Base-by-base conservation (phyloP, 2,797 vertebrate genomes). In the Tarsius wallacei region DNA sequence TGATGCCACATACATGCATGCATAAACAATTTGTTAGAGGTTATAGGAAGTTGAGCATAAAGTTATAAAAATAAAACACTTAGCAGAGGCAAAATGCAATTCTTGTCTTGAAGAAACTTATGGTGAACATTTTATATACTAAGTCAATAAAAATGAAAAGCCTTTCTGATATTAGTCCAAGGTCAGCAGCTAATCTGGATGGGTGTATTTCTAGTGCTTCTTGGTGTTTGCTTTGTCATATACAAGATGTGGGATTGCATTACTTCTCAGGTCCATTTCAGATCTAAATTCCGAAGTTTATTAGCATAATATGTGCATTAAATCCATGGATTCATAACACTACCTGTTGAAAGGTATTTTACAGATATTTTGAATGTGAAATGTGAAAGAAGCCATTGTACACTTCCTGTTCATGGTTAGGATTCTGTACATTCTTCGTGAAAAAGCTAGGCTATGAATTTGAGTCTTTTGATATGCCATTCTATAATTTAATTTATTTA, bases 51-150 rank as follows among this genome's bases (percentile, higher is more conserved):
- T 22, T 93, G 28, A 91, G 31, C 10, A 47, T 71, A 51, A 74
- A 61, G 8, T 36, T 86, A 36, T 68, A 76, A 90, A 42, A 95
- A 70, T 55, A 61, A 64, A 89, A 74, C 26, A 68, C 2, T 73
- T 93, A 83, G 47, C 71, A 73, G 61, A 90, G 63, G 7, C 2
- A 95, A 93, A 55, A 77, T 36, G 1, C 0, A 59, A 24, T 74
- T 90, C 14, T 93, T 66, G 3, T 87, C 31, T 90, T 91, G 9
- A 68, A 91, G 59, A 78, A 90, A 19, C 16, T 85, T 76, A 47
- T 28, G 19, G 10, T 42, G 14, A 85, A 61, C 3, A 86, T 55
- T 88, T 93, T 80, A 57, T 33, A 26, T 93, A 14, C 15, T 47
- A 91, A 70, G 2, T 4, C 88, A 94, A 64, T 77, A 51, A 36